Percentiles rank a stretch among this genome's conserved stretches.
Evolutionary conservation across 2,113 vertebrate genomes (phyloP).

Genomic region (Sprattus sprattus): DNA sequence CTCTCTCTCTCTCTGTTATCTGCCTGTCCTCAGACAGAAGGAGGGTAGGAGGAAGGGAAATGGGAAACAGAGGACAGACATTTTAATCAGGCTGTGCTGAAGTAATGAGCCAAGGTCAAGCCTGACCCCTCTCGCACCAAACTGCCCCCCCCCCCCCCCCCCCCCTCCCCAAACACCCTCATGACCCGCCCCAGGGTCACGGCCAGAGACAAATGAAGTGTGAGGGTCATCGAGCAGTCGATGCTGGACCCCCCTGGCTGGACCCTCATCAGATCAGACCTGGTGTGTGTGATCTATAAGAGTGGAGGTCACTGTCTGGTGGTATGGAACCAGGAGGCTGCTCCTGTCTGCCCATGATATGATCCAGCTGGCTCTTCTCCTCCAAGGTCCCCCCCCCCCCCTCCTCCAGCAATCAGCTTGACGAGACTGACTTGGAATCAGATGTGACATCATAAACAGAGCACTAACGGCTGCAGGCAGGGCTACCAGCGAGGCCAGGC

Average conservation of each 20-base stretch:
- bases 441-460: slow-evolving; percentile 1
- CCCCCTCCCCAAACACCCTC: not conserved
- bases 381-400: not conserved
- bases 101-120: slow-evolving; percentile 12
- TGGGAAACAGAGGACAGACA: not conserved
- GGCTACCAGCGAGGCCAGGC: no score
- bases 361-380: not conserved
- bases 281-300: not conserved
- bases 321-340: not conserved
- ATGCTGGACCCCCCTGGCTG: not conserved
- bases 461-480: not conserved
- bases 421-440: not conserved
- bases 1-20: not conserved
- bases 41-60: not conserved
- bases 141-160: not conserved
- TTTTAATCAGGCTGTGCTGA: slow-evolving; percentile 3
- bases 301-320: not conserved
- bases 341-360: not conserved
- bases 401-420: not conserved
- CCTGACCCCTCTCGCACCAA: not conserved
- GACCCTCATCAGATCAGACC: not conserved
- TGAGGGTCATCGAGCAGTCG: slow-evolving; percentile 20
- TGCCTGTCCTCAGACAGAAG: not conserved
- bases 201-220: not conserved
- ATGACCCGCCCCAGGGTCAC: slow-evolving; percentile 25